Conservation (phyloP, 2,888 invertebrate species). For the Napeogenes inachia region DNA sequence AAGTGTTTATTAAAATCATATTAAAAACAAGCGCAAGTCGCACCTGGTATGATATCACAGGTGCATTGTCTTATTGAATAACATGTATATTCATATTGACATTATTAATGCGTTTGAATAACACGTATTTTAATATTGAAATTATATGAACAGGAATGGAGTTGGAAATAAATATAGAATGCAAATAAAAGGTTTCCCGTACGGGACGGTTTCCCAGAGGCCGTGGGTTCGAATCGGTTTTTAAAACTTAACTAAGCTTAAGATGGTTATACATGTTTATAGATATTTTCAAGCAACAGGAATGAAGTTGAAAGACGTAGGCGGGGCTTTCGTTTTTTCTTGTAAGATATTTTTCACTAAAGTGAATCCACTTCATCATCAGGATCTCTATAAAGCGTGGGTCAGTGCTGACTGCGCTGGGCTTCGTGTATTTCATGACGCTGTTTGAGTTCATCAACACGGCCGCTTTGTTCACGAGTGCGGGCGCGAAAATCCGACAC, state of each 20-base stretch:
- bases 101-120: not conserved
- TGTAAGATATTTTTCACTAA: not conserved
- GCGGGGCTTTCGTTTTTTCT: too few relatives aligned
- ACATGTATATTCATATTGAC: not conserved
- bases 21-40: not conserved
- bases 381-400: constrained; percentile 80
- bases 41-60: not conserved
- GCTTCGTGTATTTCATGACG: constrained; percentile 82
- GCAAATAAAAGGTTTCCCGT: too few relatives aligned
- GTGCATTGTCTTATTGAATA: not conserved
- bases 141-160: too few relatives aligned
- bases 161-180: too few relatives aligned
- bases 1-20: not conserved
- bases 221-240: too few relatives aligned
- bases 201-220: too few relatives aligned
- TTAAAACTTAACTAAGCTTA: too few relatives aligned
- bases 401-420: constrained; percentile 78
- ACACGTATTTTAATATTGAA: too few relatives aligned
- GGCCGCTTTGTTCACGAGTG: constrained; percentile 76
- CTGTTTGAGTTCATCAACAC: constrained; percentile 81
- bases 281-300: too few relatives aligned
- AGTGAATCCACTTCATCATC: constrained; percentile 21
- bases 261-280: too few relatives aligned
- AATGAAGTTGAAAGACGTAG: too few relatives aligned
- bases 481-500: constrained; percentile 78